phyloP scores from a whole-genome alignment of 2,888 invertebrate species.

The Andrena praecox region DNA sequence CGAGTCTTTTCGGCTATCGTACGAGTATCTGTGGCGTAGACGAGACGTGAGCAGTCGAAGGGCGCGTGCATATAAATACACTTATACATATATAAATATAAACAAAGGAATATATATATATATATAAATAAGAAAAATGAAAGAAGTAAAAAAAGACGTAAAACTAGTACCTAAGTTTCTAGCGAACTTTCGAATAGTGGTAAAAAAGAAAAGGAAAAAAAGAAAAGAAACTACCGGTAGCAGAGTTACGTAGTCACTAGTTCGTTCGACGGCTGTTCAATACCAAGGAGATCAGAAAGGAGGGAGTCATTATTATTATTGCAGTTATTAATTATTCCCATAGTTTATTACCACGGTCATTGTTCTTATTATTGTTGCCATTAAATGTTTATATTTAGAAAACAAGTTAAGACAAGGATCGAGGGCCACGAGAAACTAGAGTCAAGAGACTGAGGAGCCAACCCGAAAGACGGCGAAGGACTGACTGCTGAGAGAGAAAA shows the following conservation, averaged over 20 bases:
- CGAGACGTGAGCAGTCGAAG: conserved; percentile 60
- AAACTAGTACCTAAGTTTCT: conserved; percentile 82
- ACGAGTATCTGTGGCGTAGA: conserved; percentile 44
- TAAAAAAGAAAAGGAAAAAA: conserved; percentile 61
- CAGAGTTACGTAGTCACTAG: conserved; percentile 83
- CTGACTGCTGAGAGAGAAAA: conserved; percentile 13
- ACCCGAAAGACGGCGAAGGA: conserved; percentile 12
- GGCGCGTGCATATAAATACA: conserved; percentile 62
- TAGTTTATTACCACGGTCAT: conserved; percentile 51
- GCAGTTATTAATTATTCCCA: conserved; percentile 60
- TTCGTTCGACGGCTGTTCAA: conserved; percentile 82
- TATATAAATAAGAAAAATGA: conserved; percentile 57
- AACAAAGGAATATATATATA: conserved; percentile 47
- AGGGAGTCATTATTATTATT: conserved; percentile 63
- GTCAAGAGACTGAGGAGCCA: conserved; percentile 34
- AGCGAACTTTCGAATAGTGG: conserved; percentile 78
- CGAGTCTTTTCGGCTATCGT: conserved; percentile 42
- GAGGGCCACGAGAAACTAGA: conserved; percentile 64
- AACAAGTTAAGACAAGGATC: conserved; percentile 62
- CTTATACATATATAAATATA: conserved; percentile 48
- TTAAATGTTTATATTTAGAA: conserved; percentile 52
- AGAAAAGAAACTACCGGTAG: conserved; percentile 75
- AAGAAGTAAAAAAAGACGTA: conserved; percentile 68
- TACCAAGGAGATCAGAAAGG: conserved; percentile 68
- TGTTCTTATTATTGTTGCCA: conserved; percentile 63